Percentiles rank a stretch among this genome's conserved stretches.
Evolutionary conservation across 1,140 invertebrate species (phyloP).

Genomic region (Zaprionus ornatus): DNA sequence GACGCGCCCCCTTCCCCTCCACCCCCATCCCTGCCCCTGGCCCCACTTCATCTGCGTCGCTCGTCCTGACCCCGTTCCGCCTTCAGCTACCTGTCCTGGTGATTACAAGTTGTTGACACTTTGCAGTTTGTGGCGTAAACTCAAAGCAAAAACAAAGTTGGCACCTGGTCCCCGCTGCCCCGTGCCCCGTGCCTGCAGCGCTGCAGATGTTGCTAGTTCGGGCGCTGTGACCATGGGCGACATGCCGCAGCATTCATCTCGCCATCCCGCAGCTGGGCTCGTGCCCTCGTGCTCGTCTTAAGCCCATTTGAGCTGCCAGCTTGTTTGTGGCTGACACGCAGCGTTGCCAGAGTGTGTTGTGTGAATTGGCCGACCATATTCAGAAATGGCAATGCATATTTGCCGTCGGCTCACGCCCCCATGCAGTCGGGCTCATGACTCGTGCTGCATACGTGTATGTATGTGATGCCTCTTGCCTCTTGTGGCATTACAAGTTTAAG

Average conservation of each 20-base stretch:
- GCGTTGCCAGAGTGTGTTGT: constrained; percentile 36
- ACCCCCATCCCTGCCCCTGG: not conserved
- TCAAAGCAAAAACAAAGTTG: constrained; percentile 76
- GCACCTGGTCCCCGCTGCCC: not conserved
- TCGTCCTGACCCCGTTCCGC: not conserved
- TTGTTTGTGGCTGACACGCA: constrained; percentile 42
- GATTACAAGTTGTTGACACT: constrained; percentile 82
- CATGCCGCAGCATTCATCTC: constrained; percentile 43
- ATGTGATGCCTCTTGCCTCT: not conserved
- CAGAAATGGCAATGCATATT: constrained; percentile 54
- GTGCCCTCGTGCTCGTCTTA: constrained; percentile 40
- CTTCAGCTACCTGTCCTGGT: constrained; percentile 42
- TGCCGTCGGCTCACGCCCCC: constrained; percentile 14
- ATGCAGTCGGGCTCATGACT: constrained; percentile 12
- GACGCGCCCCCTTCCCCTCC: constrained; percentile 25
- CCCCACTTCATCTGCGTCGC: not conserved
- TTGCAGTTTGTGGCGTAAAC: constrained; percentile 78
- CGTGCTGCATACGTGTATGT: too few relatives aligned
- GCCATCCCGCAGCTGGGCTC: constrained; percentile 24
- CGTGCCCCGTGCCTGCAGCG: not conserved
- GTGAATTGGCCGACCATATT: constrained; percentile 47
- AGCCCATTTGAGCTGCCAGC: constrained; percentile 62
- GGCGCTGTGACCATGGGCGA: constrained; percentile 66
- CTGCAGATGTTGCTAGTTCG: constrained; percentile 6
- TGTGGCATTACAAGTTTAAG: constrained; percentile 63